Percentiles rank a stretch among this genome's conserved stretches.
Conservation (phyloP, 1,140 invertebrate species). For the Aphis gossypii region DNA sequence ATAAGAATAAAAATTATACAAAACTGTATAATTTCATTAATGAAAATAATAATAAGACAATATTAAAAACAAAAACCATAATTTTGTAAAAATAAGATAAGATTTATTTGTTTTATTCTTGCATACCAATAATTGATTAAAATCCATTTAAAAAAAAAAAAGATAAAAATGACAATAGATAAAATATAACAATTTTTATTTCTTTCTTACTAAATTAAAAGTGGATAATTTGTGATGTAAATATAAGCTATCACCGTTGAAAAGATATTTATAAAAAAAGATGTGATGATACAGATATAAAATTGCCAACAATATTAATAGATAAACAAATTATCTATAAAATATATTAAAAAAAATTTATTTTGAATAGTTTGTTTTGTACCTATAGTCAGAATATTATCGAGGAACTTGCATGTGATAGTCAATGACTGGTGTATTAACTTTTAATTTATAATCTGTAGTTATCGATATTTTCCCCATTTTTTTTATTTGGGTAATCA, state of each 20-base stretch:
- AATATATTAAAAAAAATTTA: background rate
- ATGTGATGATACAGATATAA: background rate
- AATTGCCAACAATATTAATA: background rate
- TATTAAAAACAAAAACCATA: background rate
- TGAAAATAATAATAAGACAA: background rate
- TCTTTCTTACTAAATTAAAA: background rate
- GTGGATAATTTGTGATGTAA: background rate
- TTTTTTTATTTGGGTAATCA: background rate
- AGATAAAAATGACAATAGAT: background rate
- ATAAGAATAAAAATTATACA: background rate
- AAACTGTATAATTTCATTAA: background rate
- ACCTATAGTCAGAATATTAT: background rate
- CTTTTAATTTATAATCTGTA: background rate
- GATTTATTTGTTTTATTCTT: background rate
- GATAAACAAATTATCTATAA: background rate
- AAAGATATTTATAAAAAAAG: background rate
- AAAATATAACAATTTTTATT: background rate
- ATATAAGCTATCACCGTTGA: too few relatives aligned
- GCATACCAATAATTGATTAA: background rate
- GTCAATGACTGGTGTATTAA: conserved; percentile 11
- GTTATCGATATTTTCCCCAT: background rate
- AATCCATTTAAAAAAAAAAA: background rate
- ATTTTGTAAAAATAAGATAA: background rate
- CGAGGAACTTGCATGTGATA: background rate
- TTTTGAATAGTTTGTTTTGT: conserved; percentile 24